Evolutionary conservation across 2,888 invertebrate species (phyloP), one percentile per base, ranked within the genome.

Genomic region (Linyphia triangularis): DNA sequence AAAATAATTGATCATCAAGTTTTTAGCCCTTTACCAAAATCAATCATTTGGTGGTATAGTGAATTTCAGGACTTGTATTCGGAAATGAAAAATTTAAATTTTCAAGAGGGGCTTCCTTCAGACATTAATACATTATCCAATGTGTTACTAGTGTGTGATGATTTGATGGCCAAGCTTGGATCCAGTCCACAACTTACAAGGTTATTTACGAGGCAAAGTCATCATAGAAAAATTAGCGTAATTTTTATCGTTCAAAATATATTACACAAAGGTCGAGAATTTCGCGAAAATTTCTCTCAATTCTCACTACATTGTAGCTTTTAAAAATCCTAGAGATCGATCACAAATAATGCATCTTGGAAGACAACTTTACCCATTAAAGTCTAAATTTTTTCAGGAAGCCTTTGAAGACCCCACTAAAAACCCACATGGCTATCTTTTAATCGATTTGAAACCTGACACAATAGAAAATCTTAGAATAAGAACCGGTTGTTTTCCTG

Each of bases 221-320:
- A 85, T 26, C 85, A 89, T 70, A 1, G 43, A 2, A 69, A 81
- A 59, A 24, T 81, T 19, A 67, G 67, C 37, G 61, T 89, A 10
- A 65, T 89, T 37, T 89, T 89, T 59, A 28, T 81, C 1, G 24
- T 57, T 10, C 85, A 89, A 82, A 89, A 89, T 59, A 9, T 89
- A 19, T 65, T 65, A 26, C 28, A 65, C n/a, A 78, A 26, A n/a
- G 43, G 43, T 19, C n/a, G 43, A 37, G 24, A 69, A 63, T 79
- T 89, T 63, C 16, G 73, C 33, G 82, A 73, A 13, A n/a, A 73
- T 73, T 72, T 72, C 83, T 10, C 16, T 73, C 16, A 83, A 83
- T 63, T 19, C 59, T 6, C 83, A 73, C n/a, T 61, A 83, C 16
- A 16, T 72, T 5, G 4, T 83, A 9, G 19, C 40, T 7, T 61